Evolutionary conservation across 2,797 vertebrate species (phyloP).

Genomic region (Knipowitschia caucasica): DNA sequence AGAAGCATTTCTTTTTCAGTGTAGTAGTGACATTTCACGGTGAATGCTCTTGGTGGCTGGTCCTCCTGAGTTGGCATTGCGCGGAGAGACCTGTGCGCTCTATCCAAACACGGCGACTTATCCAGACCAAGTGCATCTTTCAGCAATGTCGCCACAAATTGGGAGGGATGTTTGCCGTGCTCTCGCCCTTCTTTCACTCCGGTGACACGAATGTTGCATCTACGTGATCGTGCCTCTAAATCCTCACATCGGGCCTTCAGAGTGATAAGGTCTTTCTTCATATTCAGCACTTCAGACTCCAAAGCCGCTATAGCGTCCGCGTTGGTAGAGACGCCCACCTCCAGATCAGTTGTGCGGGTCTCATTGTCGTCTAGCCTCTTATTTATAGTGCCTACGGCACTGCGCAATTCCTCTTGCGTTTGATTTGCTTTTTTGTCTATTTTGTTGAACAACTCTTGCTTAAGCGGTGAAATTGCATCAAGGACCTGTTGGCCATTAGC

Average conservation of each 20-base stretch:
- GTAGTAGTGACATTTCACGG: neutral
- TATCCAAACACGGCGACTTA: neutral
- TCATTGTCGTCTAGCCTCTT: no score
- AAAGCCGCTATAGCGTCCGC: no score
- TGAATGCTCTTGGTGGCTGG: neutral
- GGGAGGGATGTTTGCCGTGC: neutral
- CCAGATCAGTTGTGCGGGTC: no score
- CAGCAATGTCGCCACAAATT: neutral
- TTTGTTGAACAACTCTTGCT: no score
- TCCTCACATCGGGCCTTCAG: conserved; percentile 3
- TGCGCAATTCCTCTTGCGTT: no score
- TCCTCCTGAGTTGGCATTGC: neutral
- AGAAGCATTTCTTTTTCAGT: neutral
- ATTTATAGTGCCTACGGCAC: no score
- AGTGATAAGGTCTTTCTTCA: neutral
- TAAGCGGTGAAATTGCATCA: no score
- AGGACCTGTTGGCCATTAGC: no score
- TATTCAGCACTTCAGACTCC: neutral
- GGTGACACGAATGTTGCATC: neutral
- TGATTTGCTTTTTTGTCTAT: no score
- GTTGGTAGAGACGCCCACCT: no score
- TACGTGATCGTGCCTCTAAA: neutral
- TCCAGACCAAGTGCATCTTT: neutral
- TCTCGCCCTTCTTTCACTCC: neutral
- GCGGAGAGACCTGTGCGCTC: neutral